Evolutionary conservation across 30 jellyfish, hydroid and myxozoan genomes (phyloP).

Genomic region (Sanderia malayensis): DNA sequence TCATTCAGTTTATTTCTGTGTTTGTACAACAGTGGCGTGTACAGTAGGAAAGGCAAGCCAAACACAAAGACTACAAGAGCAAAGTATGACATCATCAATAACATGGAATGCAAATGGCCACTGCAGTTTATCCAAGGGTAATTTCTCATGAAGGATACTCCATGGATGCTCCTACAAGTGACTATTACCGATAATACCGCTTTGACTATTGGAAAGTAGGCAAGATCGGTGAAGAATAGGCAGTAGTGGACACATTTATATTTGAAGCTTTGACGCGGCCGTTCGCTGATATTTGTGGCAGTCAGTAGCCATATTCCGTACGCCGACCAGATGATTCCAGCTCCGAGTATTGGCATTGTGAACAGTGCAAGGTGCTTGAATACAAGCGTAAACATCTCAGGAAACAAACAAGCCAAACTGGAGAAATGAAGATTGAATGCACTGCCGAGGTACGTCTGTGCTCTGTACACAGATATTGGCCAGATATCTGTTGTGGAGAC

Average conservation of each 20-base stretch:
- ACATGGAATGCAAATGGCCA: background rate
- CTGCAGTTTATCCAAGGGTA: constrained; percentile 36
- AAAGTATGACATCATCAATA: constrained; percentile 21
- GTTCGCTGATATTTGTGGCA: background rate
- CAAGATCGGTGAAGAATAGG: constrained; percentile 31
- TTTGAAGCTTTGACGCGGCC: background rate
- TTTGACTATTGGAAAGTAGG: constrained; percentile 51
- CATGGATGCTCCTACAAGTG: constrained; percentile 29
- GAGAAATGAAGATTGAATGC: constrained; percentile 45
- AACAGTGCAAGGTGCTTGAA: background rate
- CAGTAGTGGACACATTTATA: constrained; percentile 18
- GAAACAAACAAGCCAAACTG: constrained; percentile 35
- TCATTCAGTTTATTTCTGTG: constrained; percentile 19
- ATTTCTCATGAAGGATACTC: constrained; percentile 28
- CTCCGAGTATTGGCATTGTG: background rate
- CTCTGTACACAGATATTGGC: constrained; percentile 42
- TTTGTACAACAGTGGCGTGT: constrained; percentile 32
- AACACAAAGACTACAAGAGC: constrained; percentile 24
- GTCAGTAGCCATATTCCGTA: constrained; percentile 3
- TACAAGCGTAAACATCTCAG: background rate
- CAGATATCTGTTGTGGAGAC: constrained; percentile 36
- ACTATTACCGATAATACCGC: constrained; percentile 13
- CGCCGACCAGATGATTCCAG: constrained; percentile 1
- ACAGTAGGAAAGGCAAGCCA: constrained; percentile 40
- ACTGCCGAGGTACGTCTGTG: constrained; percentile 31